phyloP scores from a whole-genome alignment of 1,140 invertebrate genomes.

The Sarcophaga peregrina region DNA sequence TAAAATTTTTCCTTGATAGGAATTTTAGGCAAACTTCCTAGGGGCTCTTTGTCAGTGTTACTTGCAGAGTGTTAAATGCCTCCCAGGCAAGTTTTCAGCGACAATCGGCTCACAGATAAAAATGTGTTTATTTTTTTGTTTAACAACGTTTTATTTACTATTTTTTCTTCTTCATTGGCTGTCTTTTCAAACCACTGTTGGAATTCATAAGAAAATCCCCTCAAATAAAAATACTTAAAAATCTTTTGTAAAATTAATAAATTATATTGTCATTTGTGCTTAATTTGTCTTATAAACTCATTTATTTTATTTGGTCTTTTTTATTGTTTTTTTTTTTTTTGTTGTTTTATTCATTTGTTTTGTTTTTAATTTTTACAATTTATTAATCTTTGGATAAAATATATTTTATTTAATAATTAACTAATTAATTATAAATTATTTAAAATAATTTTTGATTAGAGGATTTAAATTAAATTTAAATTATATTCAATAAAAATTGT shows the following conservation, averaged over 20 bases:
- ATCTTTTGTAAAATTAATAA: conserved; percentile 44
- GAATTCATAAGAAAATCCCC: background rate
- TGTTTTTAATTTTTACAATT: conserved; percentile 28
- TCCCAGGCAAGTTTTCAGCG: no score
- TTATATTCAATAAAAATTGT: background rate
- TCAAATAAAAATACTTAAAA: background rate
- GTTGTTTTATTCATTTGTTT: no score
- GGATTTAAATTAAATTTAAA: background rate
- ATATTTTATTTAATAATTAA: no score
- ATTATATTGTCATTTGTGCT: conserved; percentile 47
- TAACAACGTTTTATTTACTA: no score
- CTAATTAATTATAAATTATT: conserved; percentile 25
- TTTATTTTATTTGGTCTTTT: conserved; percentile 42
- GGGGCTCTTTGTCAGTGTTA: no score
- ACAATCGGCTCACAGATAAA: no score
- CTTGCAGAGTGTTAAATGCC: no score
- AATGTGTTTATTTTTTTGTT: no score
- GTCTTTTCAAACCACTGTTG: no score
- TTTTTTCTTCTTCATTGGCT: no score
- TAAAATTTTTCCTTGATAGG: no score
- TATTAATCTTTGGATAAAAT: background rate
- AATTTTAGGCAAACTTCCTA: no score
- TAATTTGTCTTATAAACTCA: conserved; percentile 46
- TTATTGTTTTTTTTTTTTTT: conserved; percentile 18
- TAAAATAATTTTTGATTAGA: background rate